Conservation (phyloP, 2,113 vertebrate genomes). For the Pavo muticus region DNA sequence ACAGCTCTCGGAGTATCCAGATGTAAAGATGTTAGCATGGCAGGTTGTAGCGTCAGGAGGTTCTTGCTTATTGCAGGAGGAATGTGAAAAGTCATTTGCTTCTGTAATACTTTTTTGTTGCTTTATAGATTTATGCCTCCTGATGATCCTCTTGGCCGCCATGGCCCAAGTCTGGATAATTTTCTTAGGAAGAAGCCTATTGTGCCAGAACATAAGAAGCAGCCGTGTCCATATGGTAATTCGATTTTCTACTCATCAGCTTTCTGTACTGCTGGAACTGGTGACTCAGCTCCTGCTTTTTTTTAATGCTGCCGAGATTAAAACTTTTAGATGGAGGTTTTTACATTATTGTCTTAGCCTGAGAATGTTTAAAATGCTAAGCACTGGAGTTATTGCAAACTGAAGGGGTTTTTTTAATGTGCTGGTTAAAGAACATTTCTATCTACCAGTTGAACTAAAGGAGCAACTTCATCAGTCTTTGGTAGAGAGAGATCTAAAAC, state of each 20-base stretch:
- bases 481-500: neutral
- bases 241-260: neutral
- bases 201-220: slow-evolving; percentile 96
- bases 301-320: neutral
- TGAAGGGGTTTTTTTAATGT: neutral
- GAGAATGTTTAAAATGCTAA: neutral
- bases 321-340: neutral
- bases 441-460: neutral
- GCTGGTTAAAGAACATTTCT: neutral
- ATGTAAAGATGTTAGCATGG: neutral
- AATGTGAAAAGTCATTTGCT: neutral
- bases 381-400: neutral
- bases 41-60: neutral
- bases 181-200: slow-evolving; percentile 95
- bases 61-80: neutral
- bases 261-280: neutral
- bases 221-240: slow-evolving; percentile 96
- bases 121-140: slow-evolving; percentile 94
- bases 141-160: slow-evolving; percentile 95
- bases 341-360: neutral
- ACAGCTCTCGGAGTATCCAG: neutral
- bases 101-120: neutral
- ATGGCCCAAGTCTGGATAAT: slow-evolving; percentile 96
- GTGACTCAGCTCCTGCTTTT: neutral
- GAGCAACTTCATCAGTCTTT: neutral